A percentile compares a stretch with the other conserved stretches of the same genome.
Conservation (phyloP, 2,797 vertebrate genomes). For the Lates japonicus region DNA sequence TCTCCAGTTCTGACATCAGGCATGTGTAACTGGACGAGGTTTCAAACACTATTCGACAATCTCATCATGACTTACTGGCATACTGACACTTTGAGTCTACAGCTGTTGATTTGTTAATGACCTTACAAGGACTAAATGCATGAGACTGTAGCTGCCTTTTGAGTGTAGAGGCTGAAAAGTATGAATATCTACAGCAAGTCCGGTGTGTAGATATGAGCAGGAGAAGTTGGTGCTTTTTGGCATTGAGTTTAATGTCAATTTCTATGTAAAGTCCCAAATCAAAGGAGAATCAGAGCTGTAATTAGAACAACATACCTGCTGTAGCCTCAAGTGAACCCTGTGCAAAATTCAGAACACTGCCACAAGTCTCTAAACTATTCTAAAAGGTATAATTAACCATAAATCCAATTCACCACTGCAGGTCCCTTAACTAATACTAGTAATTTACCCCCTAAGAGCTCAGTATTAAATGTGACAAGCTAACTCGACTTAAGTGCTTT, state of each 20-base stretch:
- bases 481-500: slow-evolving; percentile 18
- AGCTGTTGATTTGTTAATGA: neutral
- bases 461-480: slow-evolving; percentile 25
- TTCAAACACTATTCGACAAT: neutral
- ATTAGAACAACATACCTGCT: slow-evolving; percentile 5
- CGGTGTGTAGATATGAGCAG: neutral
- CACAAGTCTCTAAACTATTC: slow-evolving; percentile 3
- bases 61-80: neutral
- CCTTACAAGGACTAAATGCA: too few species aligned
- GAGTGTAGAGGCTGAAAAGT: neutral
- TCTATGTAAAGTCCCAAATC: slow-evolving; percentile 18
- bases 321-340: neutral
- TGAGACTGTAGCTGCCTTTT: neutral
- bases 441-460: slow-evolving; percentile 17
- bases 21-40: neutral
- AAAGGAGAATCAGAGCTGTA: neutral
- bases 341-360: neutral
- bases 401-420: slow-evolving; percentile 3
- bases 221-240: neutral
- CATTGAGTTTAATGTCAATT: slow-evolving; percentile 4
- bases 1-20: neutral
- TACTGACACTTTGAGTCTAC: neutral
- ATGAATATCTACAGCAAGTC: neutral
- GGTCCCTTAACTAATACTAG: slow-evolving; percentile 21
- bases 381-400: slow-evolving; percentile 17